These are phyloP conservation scores for Tursiops truncatus DNA, from an alignment of 2,113 vertebrate genomes.

Conservation along the genomic window DNA sequence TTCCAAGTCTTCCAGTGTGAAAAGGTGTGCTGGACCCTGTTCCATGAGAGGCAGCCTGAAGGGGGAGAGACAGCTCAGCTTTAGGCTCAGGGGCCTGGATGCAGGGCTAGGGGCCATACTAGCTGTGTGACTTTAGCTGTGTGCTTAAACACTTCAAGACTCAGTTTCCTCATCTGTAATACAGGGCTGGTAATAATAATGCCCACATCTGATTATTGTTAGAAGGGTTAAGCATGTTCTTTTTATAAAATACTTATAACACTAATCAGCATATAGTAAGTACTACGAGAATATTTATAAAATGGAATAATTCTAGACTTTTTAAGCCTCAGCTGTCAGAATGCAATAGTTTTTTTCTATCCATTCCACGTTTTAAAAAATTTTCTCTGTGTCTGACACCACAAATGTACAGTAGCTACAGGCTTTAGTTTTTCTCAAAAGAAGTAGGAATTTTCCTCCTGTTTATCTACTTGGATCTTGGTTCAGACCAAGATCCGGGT, in stretches of 20 bases:
- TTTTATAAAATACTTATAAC: neutral
- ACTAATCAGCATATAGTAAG: neutral
- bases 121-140: neutral
- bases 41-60: neutral
- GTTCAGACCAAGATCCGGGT: neutral
- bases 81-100: neutral
- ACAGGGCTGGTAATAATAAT: neutral
- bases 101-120: neutral
- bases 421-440: neutral
- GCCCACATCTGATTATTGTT: neutral
- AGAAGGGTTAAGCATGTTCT: neutral
- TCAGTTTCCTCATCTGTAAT: neutral
- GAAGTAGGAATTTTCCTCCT: neutral
- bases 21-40: accelerated
- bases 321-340: neutral
- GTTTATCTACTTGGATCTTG: neutral
- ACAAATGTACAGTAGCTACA: neutral
- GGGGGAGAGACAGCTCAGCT: neutral
- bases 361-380: neutral
- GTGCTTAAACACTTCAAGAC: neutral
- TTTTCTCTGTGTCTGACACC: neutral
- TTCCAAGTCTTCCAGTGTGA: neutral
- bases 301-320: neutral
- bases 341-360: neutral
- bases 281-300: neutral